Percentiles rank a stretch among this genome's conserved stretches.
phyloP scores from a whole-genome alignment of 2,113 vertebrate species.

The Elaphurus davidianus region DNA sequence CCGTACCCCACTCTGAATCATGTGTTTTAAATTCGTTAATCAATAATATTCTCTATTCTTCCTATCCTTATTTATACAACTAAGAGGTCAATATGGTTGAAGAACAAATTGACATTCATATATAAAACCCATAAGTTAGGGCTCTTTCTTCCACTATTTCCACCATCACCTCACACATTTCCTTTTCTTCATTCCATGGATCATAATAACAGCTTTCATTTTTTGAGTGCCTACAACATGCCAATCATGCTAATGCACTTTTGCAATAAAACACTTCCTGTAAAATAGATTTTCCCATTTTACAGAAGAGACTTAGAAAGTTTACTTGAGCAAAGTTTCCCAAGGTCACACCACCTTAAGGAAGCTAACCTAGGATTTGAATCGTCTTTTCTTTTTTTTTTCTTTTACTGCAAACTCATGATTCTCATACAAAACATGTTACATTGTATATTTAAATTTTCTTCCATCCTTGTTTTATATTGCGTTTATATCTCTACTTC shows the following conservation, averaged over 20 bases:
- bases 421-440: not conserved
- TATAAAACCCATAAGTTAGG: not conserved
- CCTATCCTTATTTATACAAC: not conserved
- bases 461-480: not conserved
- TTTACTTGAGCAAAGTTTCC: not conserved
- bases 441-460: not conserved
- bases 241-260: not conserved
- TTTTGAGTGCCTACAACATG: slow-evolving; percentile 31
- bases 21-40: not conserved
- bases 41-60: not conserved
- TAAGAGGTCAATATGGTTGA: not conserved
- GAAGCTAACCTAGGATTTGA: not conserved
- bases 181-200: not conserved
- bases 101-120: not conserved
- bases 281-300: not conserved
- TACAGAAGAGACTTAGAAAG: not conserved
- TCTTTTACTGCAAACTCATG: not conserved
- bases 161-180: not conserved
- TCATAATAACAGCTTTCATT: not conserved
- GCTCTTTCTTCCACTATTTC: not conserved
- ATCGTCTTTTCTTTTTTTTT: not conserved
- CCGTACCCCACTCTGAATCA: not conserved
- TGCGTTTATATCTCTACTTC: not conserved
- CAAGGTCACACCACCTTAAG: not conserved
- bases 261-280: not conserved